These are phyloP conservation scores for Eptatretus burgeri DNA, from an alignment of 2,113 vertebrate genomes.

Conservation along the genomic window DNA sequence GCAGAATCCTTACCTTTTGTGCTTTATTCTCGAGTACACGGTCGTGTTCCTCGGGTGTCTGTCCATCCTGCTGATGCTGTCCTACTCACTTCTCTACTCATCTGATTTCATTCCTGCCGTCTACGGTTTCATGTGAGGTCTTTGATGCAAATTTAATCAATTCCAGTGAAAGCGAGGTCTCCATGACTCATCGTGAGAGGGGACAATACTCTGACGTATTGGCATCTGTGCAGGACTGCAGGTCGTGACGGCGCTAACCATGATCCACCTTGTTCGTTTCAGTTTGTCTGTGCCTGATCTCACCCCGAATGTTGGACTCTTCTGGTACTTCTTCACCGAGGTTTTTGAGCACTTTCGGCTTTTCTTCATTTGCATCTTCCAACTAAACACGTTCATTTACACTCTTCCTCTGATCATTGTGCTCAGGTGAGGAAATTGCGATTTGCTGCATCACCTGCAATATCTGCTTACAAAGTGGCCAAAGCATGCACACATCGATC, in stretches of 20 bases:
- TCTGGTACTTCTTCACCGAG: conserved; percentile 99
- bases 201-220: too few species aligned
- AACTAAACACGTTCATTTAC: conserved; percentile 96
- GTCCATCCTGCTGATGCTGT: conserved; percentile 43
- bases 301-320: conserved; percentile 87
- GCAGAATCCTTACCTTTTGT: conserved; percentile 42
- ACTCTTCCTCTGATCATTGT: conserved; percentile 74
- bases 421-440: conserved; percentile 37
- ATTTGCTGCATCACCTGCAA: too few species aligned
- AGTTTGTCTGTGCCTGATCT: conserved; percentile 84
- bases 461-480: too few species aligned
- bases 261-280: conserved; percentile 6
- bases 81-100: conserved; percentile 79
- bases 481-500: too few species aligned
- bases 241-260: too few species aligned
- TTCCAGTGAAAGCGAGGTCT: background rate
- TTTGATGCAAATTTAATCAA: conserved; percentile 9
- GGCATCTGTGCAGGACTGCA: too few species aligned
- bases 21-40: conserved; percentile 38
- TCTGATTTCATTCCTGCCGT: conserved; percentile 83
- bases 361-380: conserved; percentile 92
- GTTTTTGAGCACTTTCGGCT: conserved; percentile 97
- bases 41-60: conserved; percentile 60
- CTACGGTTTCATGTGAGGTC: conserved; percentile 82
- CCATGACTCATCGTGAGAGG: background rate